Evolutionary conservation across 2,113 vertebrate species (phyloP), one percentile per base, ranked within the genome.

Genomic region (Clarias magur): DNA sequence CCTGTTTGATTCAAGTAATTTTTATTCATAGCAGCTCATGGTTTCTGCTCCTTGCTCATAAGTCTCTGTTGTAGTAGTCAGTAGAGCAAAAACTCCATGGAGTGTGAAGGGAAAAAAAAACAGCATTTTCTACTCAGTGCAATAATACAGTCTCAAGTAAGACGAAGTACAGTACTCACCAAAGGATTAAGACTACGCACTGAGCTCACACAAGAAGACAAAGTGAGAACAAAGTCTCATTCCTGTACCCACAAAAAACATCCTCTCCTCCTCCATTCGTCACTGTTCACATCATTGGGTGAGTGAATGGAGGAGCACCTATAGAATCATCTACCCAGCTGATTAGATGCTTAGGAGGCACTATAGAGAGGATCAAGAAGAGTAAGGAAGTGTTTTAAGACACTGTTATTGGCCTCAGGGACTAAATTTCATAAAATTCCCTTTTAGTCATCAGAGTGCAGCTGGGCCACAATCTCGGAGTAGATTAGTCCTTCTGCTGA

Each of bases 401-500:
- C 73, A 72, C 23, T 54, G 5, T 15, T 30, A 56, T n/a, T 62
- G 38, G 63, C 68, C 65, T 81, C 7, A 54, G 7, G 8, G 30
- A 67, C 59, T 42, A 42, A 86, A 67, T 57, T 30, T 4, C 10
- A n/a, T 23, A 63, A 62, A n/a, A 5, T 60, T 16, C 42, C 53
- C 12, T n/a, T 82, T 68, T 62, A 86, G 34, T 85, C 56, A 59
- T 89, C 89, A 75, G 62, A 75, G 10, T 38, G 38, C 91, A 88
- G 91, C 34, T 93, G 93, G 80, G 91, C 75, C 65, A 89, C 87
- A 0, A 86, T 88, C 92, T 98, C 96, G 0, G 98, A 99, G 79
- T 97, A 99, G 3, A 98, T 87, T 12, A 99, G 96, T 88, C 98
- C 98, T 92, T 99, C 97, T 0, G 98, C 97, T 0, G 98, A 99